Base-by-base conservation (phyloP, 1,140 invertebrate genomes). In the Phthorimaea operculella region DNA sequence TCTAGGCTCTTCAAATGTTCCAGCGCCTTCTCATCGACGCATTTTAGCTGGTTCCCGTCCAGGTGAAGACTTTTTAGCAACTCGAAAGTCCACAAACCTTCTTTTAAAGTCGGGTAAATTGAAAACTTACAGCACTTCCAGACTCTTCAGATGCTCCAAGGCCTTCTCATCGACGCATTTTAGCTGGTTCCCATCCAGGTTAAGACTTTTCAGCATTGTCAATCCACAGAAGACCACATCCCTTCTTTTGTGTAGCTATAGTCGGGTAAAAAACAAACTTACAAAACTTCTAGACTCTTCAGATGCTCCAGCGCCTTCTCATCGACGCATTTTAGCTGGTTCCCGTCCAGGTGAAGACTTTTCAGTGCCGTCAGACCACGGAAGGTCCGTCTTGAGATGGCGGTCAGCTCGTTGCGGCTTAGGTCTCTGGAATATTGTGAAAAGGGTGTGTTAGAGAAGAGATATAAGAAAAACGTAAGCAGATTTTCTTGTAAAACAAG, bases 31-130 rank as follows among this genome's bases (percentile, higher is more conserved):
- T 97, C 95, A 65, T 98, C 96, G 66, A 98, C 90, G 76, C 97
- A 99, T 10, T 93, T 95, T 58, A 99, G 87, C 67, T 94, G 91
- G 83, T 99, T 99, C 77, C 97, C 94, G 78, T 99, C 97, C 62
- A 99, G 85, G 83, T 97, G 92, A 85, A 97, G 86, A 73, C 94
- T 94, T 76, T 92, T 92, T 48, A 97, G 76, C 12, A 96, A 90
- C 16, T 97, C 93, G 88, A 45, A 99, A 89, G n/a, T n/a, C n/a
- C n/a, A n/a, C n/a, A n/a, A n/a, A n/a, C n/a, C n/a, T n/a, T n/a
- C n/a, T n/a, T n/a, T n/a, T n/a, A n/a, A n/a, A n/a, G n/a, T n/a
- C n/a, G n/a, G n/a, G n/a, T n/a, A n/a, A n/a, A n/a, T 14, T 1
- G 4, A 16, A 42, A 28, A 79, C 81, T 81, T 56, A 84, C 81